Conservation (phyloP, 2,888 invertebrate genomes). For the Microctonus brassicae region DNA sequence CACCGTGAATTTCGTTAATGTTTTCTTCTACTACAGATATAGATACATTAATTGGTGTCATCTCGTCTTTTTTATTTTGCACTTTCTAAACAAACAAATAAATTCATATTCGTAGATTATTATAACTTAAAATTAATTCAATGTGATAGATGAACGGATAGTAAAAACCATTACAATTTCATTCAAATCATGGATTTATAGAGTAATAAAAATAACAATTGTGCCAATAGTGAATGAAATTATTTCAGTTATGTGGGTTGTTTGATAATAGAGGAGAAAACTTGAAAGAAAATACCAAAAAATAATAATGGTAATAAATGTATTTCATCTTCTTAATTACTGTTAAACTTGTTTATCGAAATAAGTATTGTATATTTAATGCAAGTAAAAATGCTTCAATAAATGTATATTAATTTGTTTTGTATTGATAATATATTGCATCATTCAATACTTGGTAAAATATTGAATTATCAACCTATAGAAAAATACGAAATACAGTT, state of each 20-base stretch:
- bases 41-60: constrained; percentile 37
- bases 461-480: no score
- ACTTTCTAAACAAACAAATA: background rate
- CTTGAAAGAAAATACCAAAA: no score
- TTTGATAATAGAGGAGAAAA: background rate
- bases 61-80: background rate
- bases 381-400: background rate
- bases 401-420: no score
- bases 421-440: no score
- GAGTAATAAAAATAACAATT: background rate
- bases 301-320: no score
- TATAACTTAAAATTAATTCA: background rate
- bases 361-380: background rate
- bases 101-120: background rate
- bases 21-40: constrained; percentile 33
- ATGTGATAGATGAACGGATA: background rate
- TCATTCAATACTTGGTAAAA: no score
- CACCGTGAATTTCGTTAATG: constrained; percentile 64
- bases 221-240: background rate
- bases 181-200: no score
- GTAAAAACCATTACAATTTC: background rate
- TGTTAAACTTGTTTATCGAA: background rate
- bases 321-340: no score
- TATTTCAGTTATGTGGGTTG: background rate
- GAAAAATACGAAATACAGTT: no score